These are phyloP conservation scores for Gadopsis marmoratus DNA, from an alignment of 2,797 vertebrate species.

Conservation along the genomic window DNA sequence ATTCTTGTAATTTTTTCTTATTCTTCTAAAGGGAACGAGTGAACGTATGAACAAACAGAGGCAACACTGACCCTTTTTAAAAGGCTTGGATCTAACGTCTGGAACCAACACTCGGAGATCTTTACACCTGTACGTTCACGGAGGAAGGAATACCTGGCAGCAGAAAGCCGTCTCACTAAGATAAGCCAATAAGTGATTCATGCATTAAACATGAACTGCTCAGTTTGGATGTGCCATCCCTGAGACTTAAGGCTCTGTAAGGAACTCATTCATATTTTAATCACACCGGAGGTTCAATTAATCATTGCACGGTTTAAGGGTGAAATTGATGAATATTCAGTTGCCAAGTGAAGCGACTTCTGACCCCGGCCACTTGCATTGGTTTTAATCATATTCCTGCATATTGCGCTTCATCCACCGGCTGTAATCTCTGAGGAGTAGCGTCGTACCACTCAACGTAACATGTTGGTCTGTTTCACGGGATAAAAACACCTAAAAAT, in stretches of 20 bases:
- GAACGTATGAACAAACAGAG: slow-evolving; percentile 15
- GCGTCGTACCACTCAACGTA: slow-evolving; percentile 18
- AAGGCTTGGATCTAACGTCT: background rate
- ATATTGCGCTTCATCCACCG: slow-evolving; percentile 32
- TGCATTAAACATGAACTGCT: slow-evolving; percentile 78
- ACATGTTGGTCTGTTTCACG: slow-evolving; percentile 27
- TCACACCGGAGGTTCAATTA: slow-evolving; percentile 83
- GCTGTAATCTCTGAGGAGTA: slow-evolving; percentile 40
- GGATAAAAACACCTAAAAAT: slow-evolving; percentile 40
- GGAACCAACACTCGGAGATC: slow-evolving; percentile 12
- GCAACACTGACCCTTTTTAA: background rate
- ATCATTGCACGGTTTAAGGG: slow-evolving; percentile 80
- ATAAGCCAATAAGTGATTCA: slow-evolving; percentile 75
- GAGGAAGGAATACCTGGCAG: slow-evolving; percentile 54
- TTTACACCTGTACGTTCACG: background rate
- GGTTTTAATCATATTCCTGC: slow-evolving; percentile 75
- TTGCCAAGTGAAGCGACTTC: slow-evolving; percentile 63
- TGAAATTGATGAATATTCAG: slow-evolving; percentile 85
- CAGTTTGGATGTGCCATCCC: slow-evolving; percentile 70
- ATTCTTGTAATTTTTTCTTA: background rate
- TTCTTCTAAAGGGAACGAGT: slow-evolving; percentile 11
- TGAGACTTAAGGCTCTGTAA: slow-evolving; percentile 76
- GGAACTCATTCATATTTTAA: slow-evolving; percentile 83
- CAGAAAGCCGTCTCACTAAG: slow-evolving; percentile 52
- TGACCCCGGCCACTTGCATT: slow-evolving; percentile 66